Evolutionary conservation across 2,888 invertebrate genomes (phyloP), one percentile per base, ranked within the genome.

Genomic region (Himalopsyche tibetana): DNA sequence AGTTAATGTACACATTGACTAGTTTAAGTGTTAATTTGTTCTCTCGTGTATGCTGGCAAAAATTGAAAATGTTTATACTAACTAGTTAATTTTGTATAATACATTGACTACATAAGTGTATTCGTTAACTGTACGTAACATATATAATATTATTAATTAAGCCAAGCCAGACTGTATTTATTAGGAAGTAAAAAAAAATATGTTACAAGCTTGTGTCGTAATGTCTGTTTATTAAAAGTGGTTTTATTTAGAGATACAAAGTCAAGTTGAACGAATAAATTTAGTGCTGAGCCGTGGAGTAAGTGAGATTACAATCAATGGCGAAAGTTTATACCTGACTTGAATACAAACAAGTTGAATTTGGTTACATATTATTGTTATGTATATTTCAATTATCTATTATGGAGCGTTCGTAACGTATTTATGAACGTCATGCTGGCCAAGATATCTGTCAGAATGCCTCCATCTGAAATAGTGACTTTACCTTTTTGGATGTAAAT

Each of bases 251-350:
- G 63, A 63, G 63, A 63, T 63, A 63, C 63, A 63, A 63, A 63
- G 63, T 63, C 63, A 63, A 63, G 63, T 63, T 63, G 63, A 63
- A 63, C 19, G 15, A 63, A 63, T 63, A 63, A n/a, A 63, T 63
- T 63, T 19, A 28, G 51, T 51, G 12, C 15, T 51, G 51, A 51
- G 51, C 4, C 15, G 15, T 15, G 4, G 15, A 51, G 51, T 51
- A 63, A 19, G 28, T 0, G 28, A 28, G 63, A 63, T 63, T 63
- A 0, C 19, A 63, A 63, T 63, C 63, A 11, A 11, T 11, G 19
- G 63, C 19, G 63, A 63, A 63, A 63, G 63, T 63, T 63, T 15
- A 63, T 19, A 28, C 63, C 28, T 2, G 15, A 17, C 28, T 63
- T 19, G 63, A 63, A 63, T 63, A 19, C 28, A 63, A 63, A 63